phyloP scores from a whole-genome alignment of 2,113 vertebrate species.

The Gracilinanus agilis region DNA sequence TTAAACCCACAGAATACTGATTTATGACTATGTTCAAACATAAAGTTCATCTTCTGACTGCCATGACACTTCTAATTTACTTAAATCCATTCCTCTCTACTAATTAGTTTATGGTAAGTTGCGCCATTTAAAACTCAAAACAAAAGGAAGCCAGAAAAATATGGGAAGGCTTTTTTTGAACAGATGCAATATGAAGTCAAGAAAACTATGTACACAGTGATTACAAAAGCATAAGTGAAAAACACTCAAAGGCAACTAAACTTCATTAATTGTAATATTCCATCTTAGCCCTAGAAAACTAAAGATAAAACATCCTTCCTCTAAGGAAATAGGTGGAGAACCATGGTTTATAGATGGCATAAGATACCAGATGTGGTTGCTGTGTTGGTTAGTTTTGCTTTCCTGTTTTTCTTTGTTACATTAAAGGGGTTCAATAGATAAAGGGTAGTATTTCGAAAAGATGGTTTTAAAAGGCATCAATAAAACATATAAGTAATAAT shows the following conservation, averaged over 20 bases:
- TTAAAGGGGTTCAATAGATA: background rate
- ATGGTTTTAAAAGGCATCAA: background rate
- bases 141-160: slow-evolving; percentile 20
- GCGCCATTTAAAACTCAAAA: background rate
- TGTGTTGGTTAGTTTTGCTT: background rate
- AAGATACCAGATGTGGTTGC: background rate
- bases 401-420: background rate
- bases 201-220: background rate
- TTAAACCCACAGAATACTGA: slow-evolving; percentile 14
- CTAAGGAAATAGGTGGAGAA: background rate
- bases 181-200: background rate
- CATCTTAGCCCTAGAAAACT: background rate
- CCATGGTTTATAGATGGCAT: background rate
- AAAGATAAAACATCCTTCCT: background rate
- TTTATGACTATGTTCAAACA: background rate
- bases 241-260: background rate
- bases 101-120: slow-evolving; percentile 14
- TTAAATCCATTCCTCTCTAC: slow-evolving; percentile 1
- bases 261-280: no score
- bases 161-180: background rate
- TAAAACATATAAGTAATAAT: background rate
- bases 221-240: background rate
- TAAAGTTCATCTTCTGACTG: background rate
- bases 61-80: slow-evolving; percentile 11
- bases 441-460: background rate